Evolutionary conservation across 2,797 vertebrate genomes (phyloP).

Genomic region (Sebastes alutus): DNA sequence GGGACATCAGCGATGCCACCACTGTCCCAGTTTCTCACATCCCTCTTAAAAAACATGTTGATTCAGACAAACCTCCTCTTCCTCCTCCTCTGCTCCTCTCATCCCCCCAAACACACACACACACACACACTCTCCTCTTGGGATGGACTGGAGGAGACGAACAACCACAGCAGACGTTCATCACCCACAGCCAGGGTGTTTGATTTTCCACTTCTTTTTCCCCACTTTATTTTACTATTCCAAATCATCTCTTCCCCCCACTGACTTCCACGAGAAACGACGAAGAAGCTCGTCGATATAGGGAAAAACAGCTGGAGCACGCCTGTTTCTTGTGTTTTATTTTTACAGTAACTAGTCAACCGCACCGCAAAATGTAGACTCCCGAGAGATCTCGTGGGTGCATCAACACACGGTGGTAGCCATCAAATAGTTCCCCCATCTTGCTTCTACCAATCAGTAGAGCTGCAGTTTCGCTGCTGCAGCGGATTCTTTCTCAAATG

Average conservation of each 20-base stretch:
- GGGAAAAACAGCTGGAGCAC: slow-evolving; percentile 38
- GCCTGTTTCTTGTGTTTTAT: slow-evolving; percentile 37
- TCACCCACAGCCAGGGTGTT: slow-evolving; percentile 64
- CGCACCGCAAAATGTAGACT: slow-evolving; percentile 28
- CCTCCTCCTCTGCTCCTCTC: slow-evolving; percentile 33
- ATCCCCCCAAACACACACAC: neutral
- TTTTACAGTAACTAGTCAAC: slow-evolving; percentile 43
- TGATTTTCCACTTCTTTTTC: slow-evolving; percentile 61
- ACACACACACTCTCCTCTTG: slow-evolving; percentile 37
- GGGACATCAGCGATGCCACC: slow-evolving; percentile 81
- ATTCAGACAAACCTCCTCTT: slow-evolving; percentile 76
- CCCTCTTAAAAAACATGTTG: slow-evolving; percentile 80
- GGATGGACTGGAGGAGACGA: slow-evolving; percentile 62
- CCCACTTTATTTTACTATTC: slow-evolving; percentile 58
- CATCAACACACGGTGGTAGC: slow-evolving; percentile 29
- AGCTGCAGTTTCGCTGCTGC: slow-evolving; percentile 8
- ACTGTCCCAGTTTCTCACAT: slow-evolving; percentile 82
- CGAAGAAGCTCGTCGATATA: slow-evolving; percentile 39
- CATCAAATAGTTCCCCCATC: slow-evolving; percentile 29
- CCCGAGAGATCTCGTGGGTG: slow-evolving; percentile 32
- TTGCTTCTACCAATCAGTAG: slow-evolving; percentile 23
- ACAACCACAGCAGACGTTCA: slow-evolving; percentile 62
- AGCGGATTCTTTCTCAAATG: slow-evolving; percentile 10
- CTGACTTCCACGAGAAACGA: slow-evolving; percentile 43
- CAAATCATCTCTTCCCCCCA: slow-evolving; percentile 57